These are phyloP conservation scores for Telmatochromis sp. DNA, from an alignment of 2,113 vertebrate genomes.

Conservation along the genomic window DNA sequence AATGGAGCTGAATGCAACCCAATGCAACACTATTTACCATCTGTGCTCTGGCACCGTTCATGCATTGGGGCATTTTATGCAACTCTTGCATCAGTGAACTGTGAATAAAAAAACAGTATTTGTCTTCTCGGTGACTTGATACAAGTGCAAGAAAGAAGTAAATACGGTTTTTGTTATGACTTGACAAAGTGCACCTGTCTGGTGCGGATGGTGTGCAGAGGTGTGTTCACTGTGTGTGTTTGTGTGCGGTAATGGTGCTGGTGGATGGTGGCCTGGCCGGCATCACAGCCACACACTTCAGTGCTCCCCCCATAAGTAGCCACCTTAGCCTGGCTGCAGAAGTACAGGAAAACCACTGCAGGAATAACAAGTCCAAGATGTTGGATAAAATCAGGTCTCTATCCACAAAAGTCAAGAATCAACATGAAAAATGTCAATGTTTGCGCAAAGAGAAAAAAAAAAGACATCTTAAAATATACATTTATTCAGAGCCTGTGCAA, in stretches of 20 bases:
- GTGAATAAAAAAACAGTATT: constrained; percentile 51
- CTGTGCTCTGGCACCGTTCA: constrained; percentile 20
- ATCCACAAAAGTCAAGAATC: constrained; percentile 60
- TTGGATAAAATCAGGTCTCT: constrained; percentile 57
- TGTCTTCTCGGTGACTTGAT: constrained; percentile 24
- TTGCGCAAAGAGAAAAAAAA: constrained; percentile 41
- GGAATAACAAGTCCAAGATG: constrained; percentile 56
- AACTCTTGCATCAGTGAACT: constrained; percentile 61
- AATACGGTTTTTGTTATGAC: neutral
- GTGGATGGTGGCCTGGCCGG: neutral
- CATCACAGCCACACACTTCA: constrained; percentile 10
- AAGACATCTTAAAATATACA: constrained; percentile 66
- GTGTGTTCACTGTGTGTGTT: neutral
- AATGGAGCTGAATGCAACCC: constrained; percentile 21
- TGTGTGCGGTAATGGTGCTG: neutral
- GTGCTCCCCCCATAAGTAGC: neutral
- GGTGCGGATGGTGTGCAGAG: neutral
- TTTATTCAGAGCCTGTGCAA: constrained; percentile 67
- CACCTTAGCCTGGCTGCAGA: constrained; percentile 11
- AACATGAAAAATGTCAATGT: constrained; percentile 68
- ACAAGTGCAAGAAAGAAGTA: neutral
- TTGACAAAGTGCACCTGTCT: neutral
- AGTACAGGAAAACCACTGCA: constrained; percentile 44
- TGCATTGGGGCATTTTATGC: constrained; percentile 41
- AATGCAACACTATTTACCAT: constrained; percentile 49